Evolutionary conservation across 2,888 invertebrate species (phyloP), one percentile per base, ranked within the genome.

Genomic region (Carpatolechia fugitivella): DNA sequence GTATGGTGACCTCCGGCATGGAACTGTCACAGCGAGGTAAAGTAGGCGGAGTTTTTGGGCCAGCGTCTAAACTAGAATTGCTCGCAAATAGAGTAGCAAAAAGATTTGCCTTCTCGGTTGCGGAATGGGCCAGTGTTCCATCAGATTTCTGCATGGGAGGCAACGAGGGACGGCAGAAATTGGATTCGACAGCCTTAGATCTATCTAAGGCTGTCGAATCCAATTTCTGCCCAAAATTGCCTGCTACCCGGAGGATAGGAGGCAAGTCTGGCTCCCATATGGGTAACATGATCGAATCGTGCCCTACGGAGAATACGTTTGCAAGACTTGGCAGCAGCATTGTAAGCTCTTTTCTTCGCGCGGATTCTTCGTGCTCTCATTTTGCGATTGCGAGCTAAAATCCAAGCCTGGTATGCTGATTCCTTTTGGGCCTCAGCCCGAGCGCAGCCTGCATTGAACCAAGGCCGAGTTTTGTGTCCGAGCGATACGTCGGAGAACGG

Each of bases 181-280:
- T 58, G 18, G 58, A 20, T 44, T 60, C 54, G 5, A 60, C 49
- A 1, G 57, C 31, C 35, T 58, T 60, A 5, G 60, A 54, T 2
- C 56, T 48, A 2, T n/a, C n/a, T n/a, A n/a, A n/a, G n/a, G n/a
- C n/a, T n/a, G n/a, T n/a, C n/a, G n/a, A n/a, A n/a, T n/a, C n/a
- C n/a, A n/a, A n/a, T n/a, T n/a, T n/a, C n/a, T n/a, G 56, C 48
- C 54, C 56, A 56, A 33, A 54, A 57, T 30, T 57, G 38, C 50
- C 48, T 56, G 33, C 41, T 54, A 7, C 56, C 58, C 29, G 53
- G 16, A 3, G 56, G 55, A 16, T 48, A 50, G 0, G 55, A 20
- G 1, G 41, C 51, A 8, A 53, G 40, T 16, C 52, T 59, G 5
- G 29, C 7, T 14, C 59, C 56, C 6, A 56, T 56, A 8, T 35